phyloP scores from a whole-genome alignment of 2,113 vertebrate species.

The Cariama cristata region DNA sequence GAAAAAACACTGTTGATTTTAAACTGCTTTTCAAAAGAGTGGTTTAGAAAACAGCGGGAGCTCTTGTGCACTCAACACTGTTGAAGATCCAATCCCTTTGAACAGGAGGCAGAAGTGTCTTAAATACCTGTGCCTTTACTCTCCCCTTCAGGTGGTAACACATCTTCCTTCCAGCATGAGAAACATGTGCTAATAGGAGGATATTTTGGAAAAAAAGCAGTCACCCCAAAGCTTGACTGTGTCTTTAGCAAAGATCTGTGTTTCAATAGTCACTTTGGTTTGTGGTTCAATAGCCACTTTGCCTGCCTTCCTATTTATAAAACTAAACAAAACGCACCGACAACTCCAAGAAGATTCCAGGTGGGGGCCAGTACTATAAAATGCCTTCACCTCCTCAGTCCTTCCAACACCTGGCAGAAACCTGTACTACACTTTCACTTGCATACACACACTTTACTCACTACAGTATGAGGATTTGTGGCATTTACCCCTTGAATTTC shows the following conservation, averaged over 20 bases:
- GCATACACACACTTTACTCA: rapidly evolving
- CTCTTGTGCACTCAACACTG: background rate
- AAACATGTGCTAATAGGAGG: background rate
- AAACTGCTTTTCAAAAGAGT: background rate
- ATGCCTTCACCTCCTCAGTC: background rate
- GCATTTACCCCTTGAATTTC: background rate
- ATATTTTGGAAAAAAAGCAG: background rate
- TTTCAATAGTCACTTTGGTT: background rate
- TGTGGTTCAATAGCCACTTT: background rate
- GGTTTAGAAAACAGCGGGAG: background rate
- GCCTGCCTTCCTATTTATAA: background rate
- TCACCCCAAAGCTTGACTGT: background rate
- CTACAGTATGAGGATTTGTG: rapidly evolving
- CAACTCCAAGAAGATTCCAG: background rate
- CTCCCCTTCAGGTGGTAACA: background rate
- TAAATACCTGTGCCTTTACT: background rate
- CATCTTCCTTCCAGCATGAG: background rate
- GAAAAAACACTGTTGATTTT: background rate
- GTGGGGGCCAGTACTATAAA: background rate
- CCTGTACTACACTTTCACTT: rapidly evolving
- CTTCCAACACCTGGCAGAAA: rapidly evolving
- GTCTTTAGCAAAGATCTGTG: background rate
- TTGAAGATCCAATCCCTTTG: background rate
- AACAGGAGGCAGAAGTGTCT: background rate
- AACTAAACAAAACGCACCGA: background rate